These are phyloP conservation scores for Sandelia bainsii DNA, from an alignment of 2,797 vertebrate genomes.

Conservation along the genomic window DNA sequence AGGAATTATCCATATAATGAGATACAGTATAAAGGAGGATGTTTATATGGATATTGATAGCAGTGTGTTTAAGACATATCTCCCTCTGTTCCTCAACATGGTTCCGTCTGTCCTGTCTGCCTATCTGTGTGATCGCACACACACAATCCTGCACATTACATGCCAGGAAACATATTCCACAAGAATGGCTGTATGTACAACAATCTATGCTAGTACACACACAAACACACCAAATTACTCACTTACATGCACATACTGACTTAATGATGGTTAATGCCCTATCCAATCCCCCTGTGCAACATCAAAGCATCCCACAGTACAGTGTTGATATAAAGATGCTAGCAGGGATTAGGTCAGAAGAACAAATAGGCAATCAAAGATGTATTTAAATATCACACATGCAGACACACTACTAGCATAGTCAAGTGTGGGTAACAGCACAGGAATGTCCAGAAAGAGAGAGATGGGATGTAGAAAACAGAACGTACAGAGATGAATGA, in stretches of 20 bases:
- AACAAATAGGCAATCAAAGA: slow-evolving; percentile 60
- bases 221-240: slow-evolving; percentile 18
- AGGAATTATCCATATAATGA: neutral
- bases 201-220: slow-evolving; percentile 11
- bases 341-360: slow-evolving; percentile 68
- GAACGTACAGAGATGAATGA: slow-evolving; percentile 26
- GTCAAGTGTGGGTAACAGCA: slow-evolving; percentile 32
- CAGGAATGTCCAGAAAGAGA: slow-evolving; percentile 51
- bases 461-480: slow-evolving; percentile 50
- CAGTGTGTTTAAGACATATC: slow-evolving; percentile 32
- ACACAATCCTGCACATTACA: slow-evolving; percentile 40
- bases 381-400: slow-evolving; percentile 51
- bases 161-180: slow-evolving; percentile 38
- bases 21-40: slow-evolving; percentile 8
- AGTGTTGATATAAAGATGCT: slow-evolving; percentile 65
- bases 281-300: slow-evolving; percentile 72
- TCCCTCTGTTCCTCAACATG: slow-evolving; percentile 41
- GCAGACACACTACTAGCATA: slow-evolving; percentile 15
- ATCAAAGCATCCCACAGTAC: slow-evolving; percentile 75
- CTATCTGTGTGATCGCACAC: slow-evolving; percentile 65
- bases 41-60: slow-evolving; percentile 42
- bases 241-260: slow-evolving; percentile 11
- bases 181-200: slow-evolving; percentile 16
- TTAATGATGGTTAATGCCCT: slow-evolving; percentile 81
- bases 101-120: slow-evolving; percentile 58